These are phyloP conservation scores for Liopterus haemorrhoidalis DNA, from an alignment of 2,888 invertebrate genomes.

Conservation along the genomic window DNA sequence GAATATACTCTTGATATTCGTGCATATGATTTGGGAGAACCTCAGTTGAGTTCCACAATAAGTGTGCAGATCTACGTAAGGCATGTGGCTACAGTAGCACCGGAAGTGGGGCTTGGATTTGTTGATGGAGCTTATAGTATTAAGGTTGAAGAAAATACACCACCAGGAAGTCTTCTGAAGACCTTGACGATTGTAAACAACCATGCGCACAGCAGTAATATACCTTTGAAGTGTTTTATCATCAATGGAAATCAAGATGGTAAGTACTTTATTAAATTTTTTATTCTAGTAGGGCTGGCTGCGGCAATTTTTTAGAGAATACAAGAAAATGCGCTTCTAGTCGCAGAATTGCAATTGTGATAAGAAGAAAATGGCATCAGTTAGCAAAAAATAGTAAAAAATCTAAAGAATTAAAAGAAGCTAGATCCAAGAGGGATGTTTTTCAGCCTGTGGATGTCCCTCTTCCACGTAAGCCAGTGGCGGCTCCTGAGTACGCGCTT, in stretches of 20 bases:
- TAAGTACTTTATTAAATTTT: conserved; percentile 38
- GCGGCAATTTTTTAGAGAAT: no score
- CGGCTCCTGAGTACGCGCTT: no score
- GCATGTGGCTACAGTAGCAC: conserved; percentile 61
- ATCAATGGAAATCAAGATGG: conserved; percentile 70
- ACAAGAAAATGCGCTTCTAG: no score
- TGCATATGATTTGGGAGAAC: conserved; percentile 82
- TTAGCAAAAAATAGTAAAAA: no score
- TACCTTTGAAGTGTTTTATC: conserved; percentile 73
- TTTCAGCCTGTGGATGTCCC: no score
- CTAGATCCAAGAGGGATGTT: no score
- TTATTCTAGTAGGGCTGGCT: no score
- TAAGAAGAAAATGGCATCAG: no score
- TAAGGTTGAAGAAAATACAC: conserved; percentile 72
- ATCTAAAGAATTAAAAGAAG: no score
- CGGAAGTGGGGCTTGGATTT: conserved; percentile 76
- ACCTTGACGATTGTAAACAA: conserved; percentile 69
- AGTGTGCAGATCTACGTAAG: conserved; percentile 78
- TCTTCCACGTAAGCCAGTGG: no score
- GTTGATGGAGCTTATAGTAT: conserved; percentile 80
- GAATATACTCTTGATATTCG: conserved; percentile 79
- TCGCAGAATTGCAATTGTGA: no score
- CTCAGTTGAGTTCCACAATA: conserved; percentile 73
- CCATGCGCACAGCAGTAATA: conserved; percentile 59
- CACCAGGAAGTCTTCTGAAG: conserved; percentile 61